Evolutionary conservation across 2,888 invertebrate genomes (phyloP).

Genomic region (Drosophila austrosaltans): DNA sequence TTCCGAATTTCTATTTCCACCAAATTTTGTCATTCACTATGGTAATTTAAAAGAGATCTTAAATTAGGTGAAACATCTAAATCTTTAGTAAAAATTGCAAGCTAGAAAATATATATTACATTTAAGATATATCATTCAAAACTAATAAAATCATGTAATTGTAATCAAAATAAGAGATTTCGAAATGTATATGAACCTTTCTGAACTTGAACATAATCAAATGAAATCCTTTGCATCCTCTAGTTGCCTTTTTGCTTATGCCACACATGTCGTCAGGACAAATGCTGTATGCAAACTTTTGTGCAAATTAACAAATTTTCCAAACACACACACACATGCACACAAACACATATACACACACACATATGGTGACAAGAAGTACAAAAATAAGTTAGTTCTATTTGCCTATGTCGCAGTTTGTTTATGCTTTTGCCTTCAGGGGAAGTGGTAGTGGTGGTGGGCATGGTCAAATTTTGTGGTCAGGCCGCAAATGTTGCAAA

Average conservation of each 20-base stretch:
- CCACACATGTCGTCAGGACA: slow-evolving; percentile 64
- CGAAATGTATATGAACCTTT: not conserved
- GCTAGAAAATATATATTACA: not conserved
- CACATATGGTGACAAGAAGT: not conserved
- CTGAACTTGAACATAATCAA: not conserved
- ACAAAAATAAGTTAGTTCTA: slow-evolving; percentile 58
- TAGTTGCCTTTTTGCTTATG: slow-evolving; percentile 52
- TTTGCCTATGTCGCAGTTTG: slow-evolving; percentile 70
- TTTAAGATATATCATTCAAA: no score
- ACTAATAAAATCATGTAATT: no score
- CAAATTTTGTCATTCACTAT: not conserved
- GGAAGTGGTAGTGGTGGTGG: slow-evolving; percentile 11
- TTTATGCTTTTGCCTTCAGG: slow-evolving; percentile 59
- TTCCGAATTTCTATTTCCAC: not conserved
- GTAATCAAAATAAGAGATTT: not conserved
- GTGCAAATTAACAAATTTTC: slow-evolving; percentile 76
- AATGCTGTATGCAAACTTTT: slow-evolving; percentile 72
- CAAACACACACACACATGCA: slow-evolving; percentile 26
- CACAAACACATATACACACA: slow-evolving; percentile 33
- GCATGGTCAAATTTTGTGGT: slow-evolving; percentile 46
- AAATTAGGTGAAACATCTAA: no score
- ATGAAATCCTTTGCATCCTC: slow-evolving; percentile 39
- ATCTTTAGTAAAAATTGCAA: no score
- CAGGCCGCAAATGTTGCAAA: slow-evolving; percentile 65
- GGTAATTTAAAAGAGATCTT: no score